These are phyloP conservation scores for Nasonovia ribisnigri DNA, from an alignment of 2,888 invertebrate species.

Conservation along the genomic window DNA sequence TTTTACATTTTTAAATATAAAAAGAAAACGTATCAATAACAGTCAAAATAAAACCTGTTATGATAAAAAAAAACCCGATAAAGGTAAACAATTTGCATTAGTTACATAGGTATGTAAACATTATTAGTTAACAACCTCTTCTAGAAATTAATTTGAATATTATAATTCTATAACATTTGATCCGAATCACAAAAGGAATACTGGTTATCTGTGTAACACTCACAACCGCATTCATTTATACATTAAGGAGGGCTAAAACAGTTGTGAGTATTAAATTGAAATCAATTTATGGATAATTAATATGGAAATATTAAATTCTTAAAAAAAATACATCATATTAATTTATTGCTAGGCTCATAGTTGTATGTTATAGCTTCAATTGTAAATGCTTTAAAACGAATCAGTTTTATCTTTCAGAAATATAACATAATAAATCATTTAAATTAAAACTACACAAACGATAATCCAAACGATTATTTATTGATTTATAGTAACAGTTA, in stretches of 20 bases:
- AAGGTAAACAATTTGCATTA: background rate
- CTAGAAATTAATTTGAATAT: background rate
- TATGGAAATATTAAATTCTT: background rate
- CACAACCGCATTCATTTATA: background rate
- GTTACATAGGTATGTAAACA: background rate
- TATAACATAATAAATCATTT: background rate
- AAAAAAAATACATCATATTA: background rate
- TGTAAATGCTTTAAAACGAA: background rate
- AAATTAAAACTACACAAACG: background rate
- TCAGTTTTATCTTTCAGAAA: background rate
- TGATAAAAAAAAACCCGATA: background rate
- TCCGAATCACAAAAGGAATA: background rate
- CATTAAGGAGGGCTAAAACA: background rate
- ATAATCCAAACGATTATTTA: background rate
- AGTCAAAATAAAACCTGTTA: conserved; percentile 13
- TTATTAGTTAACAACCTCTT: background rate
- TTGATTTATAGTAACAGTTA: background rate
- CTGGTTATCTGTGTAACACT: background rate
- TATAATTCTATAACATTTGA: background rate
- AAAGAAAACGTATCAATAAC: background rate
- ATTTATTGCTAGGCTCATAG: background rate
- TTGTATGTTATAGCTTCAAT: background rate
- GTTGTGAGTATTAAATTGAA: background rate
- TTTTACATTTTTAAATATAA: background rate
- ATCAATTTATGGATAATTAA: background rate